Evolutionary conservation across 2,888 invertebrate species (phyloP), one percentile per base, ranked within the genome.

Genomic region (Antheraea assamensis): DNA sequence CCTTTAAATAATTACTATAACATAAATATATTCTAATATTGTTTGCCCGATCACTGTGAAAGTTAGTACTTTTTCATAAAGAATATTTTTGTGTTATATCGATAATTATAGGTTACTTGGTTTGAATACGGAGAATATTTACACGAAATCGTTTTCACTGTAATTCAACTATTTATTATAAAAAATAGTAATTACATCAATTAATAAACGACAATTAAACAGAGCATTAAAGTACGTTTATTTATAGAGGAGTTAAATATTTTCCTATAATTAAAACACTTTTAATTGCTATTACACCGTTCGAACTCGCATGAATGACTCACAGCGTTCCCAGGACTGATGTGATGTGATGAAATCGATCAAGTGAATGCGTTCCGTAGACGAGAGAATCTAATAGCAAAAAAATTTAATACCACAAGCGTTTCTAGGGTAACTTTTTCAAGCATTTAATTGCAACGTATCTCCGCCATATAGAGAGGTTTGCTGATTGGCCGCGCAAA

Each of bases 391-490:
- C 84, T 84, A 79, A 75, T 70, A 68, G 80, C 79, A 90, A 91
- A 90, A n/a, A 92, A 90, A 83, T 78, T 72, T 80, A 82, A 82
- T 83, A 80, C 85, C 83, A 83, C 85, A 83, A 82, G 71, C 84
- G 79, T 88, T 90, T 87, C 88, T 89, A 85, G 86, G 81, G 81
- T 87, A 75, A 84, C 85, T 87, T 92, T 92, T 92, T 92, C 81
- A 80, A 80, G 66, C 78, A 77, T 79, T 82, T 84, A 83, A 85
- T 83, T 76, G 75, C 86, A 78, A 83, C 83, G 82, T 83, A 83
- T 84, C 83, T 79, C 80, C 75, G 73, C 91, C 92, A 83, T 92
- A 90, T 90, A 85, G 73, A 89, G 89, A 83, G 78, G 80, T 83
- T 80, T 79, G 77, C 83, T 85, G 87, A 88, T 87, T 87, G 84